Evolutionary conservation across 2,888 invertebrate genomes (phyloP), one percentile per base, ranked within the genome.

Genomic region (Eupsilia transversa): DNA sequence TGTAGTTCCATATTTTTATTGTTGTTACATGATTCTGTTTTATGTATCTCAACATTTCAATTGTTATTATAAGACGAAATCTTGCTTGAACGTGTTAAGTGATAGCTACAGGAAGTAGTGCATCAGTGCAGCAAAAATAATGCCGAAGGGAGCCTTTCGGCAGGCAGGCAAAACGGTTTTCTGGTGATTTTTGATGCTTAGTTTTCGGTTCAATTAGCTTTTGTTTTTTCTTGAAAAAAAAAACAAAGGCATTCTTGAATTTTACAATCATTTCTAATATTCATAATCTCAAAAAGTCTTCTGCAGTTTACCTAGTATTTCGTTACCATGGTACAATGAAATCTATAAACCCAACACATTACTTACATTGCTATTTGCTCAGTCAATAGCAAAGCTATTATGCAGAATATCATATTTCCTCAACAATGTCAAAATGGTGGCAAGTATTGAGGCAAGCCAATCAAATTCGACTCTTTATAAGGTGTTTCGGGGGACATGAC

Each of bases 401-500:
- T 30, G 59, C 63, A 27, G 38, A 65, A 52, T 80, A 79, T 74
- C 60, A 74, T 54, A 74, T 84, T 72, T 61, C 69, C 30, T 46
- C 6, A 63, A 70, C 46, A 72, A 59, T 67, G n/a, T 27, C 33
- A 69, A 69, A 75, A 75, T 56, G 23, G 23, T 46, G 27, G 9
- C 23, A 43, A 54, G 38, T n/a, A 54, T 49, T 65, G 49, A 12
- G 10, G 30, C 60, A 67, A 68, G 27, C 60, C 54, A 57, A 72
- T 84, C 52, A 79, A 79, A 71, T 57, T 41, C 23, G 12, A 59
- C 9, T 56, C 54, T 76, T 80, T 71, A 84, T n/a, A 72, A 72
- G 27, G 63, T 70, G 56, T 70, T 63, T 60, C 46, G 60, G 52
- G 70, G 57, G 73, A 81, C 57, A 76, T 41, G 82, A 72, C 33